A percentile compares a stretch with the other conserved stretches of the same genome.
phyloP scores from a whole-genome alignment of 2,888 invertebrate genomes.

The Bellardia bayeri region DNA sequence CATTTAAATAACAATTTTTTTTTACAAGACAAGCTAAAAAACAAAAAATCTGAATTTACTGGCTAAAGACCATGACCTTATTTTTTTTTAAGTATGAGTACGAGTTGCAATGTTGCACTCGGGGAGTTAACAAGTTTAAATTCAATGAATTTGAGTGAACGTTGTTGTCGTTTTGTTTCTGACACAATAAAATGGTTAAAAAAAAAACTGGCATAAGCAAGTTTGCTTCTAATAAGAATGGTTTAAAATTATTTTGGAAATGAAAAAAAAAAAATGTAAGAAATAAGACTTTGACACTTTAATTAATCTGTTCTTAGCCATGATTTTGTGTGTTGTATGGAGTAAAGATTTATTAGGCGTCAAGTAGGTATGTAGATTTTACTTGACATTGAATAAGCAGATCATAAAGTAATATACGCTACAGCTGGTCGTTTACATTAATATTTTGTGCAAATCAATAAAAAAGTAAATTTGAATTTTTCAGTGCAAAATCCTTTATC shows the following conservation, averaged over 20 bases:
- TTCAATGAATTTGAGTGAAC: background rate
- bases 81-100: conserved; percentile 5
- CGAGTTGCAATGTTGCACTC: conserved; percentile 15
- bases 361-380: conserved; percentile 8
- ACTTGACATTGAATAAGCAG: conserved; percentile 58
- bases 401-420: background rate
- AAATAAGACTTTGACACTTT: conserved; percentile 36
- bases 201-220: background rate
- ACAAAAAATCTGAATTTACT: background rate
- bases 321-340: conserved; percentile 17
- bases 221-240: background rate
- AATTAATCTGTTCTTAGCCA: conserved; percentile 60
- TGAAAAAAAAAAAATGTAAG: background rate
- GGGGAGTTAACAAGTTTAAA: conserved; percentile 38
- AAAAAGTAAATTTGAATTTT: too few species aligned
- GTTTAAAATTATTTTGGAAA: background rate
- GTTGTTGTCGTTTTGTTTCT: conserved; percentile 25
- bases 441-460: background rate
- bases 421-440: background rate
- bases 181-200: conserved; percentile 53
- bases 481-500: too few species aligned
- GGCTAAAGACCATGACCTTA: conserved; percentile 58
- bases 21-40: conserved; percentile 17
- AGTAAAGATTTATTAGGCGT: conserved; percentile 33
- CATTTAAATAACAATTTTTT: background rate